These are phyloP conservation scores for Protomyctophum bolini DNA, from an alignment of 2,113 vertebrate species.

Conservation along the genomic window DNA sequence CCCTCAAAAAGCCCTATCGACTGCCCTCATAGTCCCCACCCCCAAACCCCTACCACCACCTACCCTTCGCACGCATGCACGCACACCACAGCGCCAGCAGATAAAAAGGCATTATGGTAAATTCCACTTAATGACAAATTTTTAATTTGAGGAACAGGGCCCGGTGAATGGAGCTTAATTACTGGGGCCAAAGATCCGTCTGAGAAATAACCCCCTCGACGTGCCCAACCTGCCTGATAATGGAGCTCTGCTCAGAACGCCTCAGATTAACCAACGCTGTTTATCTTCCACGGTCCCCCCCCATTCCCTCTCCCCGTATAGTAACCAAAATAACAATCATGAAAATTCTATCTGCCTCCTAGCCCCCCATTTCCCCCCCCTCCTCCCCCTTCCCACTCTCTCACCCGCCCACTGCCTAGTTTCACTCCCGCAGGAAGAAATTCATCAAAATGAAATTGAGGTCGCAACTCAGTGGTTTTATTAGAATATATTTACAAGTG, in stretches of 20 bases:
- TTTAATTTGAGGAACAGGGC: slow-evolving; percentile 98
- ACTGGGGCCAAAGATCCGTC: slow-evolving; percentile 88
- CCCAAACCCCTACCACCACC: slow-evolving; percentile 34
- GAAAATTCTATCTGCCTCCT: slow-evolving; percentile 91
- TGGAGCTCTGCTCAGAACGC: slow-evolving; percentile 67
- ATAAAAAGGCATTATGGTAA: slow-evolving; percentile 99
- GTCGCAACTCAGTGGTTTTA: slow-evolving; percentile 97
- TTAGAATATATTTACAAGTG: slow-evolving; percentile 91
- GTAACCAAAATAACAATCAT: slow-evolving; percentile 83
- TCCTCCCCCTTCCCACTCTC: slow-evolving; percentile 24
- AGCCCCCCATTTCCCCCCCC: slow-evolving; percentile 65
- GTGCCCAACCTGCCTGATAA: slow-evolving; percentile 72
- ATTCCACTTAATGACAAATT: slow-evolving; percentile 99
- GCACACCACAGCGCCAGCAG: slow-evolving; percentile 93
- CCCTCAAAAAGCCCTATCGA: slow-evolving; percentile 39
- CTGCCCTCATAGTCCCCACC: slow-evolving; percentile 48
- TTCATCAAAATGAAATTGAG: slow-evolving; percentile 99
- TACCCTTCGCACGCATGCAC: slow-evolving; percentile 14
- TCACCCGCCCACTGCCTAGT: slow-evolving; percentile 62
- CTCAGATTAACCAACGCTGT: slow-evolving; percentile 69
- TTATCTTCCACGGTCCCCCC: slow-evolving; percentile 55
- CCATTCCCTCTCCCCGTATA: slow-evolving; percentile 60
- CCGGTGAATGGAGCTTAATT: slow-evolving; percentile 98
- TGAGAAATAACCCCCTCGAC: slow-evolving; percentile 82
- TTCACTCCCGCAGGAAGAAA: slow-evolving; percentile 90